phyloP scores from a whole-genome alignment of 2,888 invertebrate species.

The Xanthia icteritia region DNA sequence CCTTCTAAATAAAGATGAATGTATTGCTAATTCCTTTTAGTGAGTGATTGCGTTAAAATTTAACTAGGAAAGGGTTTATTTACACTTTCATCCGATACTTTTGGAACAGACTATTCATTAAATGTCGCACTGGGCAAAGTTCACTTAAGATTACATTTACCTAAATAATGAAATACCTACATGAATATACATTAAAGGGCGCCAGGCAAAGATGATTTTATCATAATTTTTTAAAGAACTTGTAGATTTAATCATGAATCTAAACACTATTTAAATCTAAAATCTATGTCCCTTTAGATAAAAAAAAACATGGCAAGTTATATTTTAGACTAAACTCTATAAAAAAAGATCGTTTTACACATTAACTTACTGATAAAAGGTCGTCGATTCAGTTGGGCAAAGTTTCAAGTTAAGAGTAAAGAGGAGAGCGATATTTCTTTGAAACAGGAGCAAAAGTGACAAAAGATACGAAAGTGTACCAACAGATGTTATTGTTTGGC shows the following conservation, averaged over 20 bases:
- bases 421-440: not conserved
- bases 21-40: not conserved
- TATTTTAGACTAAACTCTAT: not conserved
- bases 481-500: not conserved
- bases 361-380: not conserved
- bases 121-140: too few relatives aligned
- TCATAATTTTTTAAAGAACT: not conserved
- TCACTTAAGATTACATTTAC: not conserved
- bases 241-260: not conserved
- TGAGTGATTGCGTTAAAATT: not conserved
- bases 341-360: not conserved
- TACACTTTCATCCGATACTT: not conserved
- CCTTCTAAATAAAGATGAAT: not conserved
- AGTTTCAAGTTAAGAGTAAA: not conserved
- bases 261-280: slow-evolving; percentile 28
- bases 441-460: not conserved
- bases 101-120: not conserved
- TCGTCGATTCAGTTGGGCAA: not conserved
- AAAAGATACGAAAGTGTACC: not conserved
- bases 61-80: not conserved
- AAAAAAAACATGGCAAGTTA: not conserved
- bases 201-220: not conserved
- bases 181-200: not conserved
- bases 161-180: not conserved
- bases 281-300: slow-evolving; percentile 23